A percentile compares a stretch with the other conserved stretches of the same genome.
These are phyloP conservation scores for Noturus placidus DNA, from an alignment of 2,113 vertebrate genomes.

Conservation along the genomic window DNA sequence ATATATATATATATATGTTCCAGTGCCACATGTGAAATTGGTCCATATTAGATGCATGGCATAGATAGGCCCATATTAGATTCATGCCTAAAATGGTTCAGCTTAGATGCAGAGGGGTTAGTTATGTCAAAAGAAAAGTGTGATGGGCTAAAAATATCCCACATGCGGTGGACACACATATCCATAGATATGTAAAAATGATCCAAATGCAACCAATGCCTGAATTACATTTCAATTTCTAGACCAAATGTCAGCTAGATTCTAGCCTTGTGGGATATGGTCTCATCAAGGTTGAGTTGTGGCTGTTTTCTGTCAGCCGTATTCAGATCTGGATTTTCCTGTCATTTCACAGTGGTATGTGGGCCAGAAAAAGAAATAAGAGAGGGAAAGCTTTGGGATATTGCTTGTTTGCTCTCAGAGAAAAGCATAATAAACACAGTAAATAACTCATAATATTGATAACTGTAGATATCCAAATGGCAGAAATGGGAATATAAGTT, in stretches of 20 bases:
- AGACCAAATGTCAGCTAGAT: background rate
- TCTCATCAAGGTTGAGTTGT: background rate
- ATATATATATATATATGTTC: background rate
- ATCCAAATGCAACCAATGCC: background rate
- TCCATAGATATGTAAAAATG: background rate
- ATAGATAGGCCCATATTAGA: no score
- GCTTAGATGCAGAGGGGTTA: background rate
- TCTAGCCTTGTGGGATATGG: background rate
- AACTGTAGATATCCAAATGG: background rate
- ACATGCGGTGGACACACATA: background rate
- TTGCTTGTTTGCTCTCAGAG: background rate
- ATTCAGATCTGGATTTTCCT: background rate
- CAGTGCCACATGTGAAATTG: background rate
- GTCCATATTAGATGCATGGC: background rate
- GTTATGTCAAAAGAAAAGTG: background rate
- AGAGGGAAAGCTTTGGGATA: background rate
- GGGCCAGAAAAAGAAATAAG: background rate
- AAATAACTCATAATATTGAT: background rate
- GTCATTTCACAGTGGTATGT: background rate
- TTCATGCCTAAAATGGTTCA: background rate
- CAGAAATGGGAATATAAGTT: background rate
- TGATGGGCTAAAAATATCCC: background rate
- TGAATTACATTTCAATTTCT: background rate
- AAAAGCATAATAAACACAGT: background rate
- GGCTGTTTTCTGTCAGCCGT: background rate